Conservation (phyloP, 2,797 vertebrate genomes). For the Sibirionetta formosa region DNA sequence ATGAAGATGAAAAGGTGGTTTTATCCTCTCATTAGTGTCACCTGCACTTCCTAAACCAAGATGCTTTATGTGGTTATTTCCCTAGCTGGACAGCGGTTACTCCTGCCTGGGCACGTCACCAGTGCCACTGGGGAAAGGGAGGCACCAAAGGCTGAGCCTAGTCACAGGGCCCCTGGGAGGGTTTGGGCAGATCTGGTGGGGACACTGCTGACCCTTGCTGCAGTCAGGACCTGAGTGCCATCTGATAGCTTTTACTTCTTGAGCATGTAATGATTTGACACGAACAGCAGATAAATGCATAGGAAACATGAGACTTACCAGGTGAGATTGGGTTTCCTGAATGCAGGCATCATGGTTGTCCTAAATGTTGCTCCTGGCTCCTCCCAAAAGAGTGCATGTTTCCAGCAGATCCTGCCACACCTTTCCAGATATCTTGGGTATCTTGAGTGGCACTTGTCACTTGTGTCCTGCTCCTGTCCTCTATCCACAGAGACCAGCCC, state of each 20-base stretch:
- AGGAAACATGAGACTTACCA: background rate
- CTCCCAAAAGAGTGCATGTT: background rate
- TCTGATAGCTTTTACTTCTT: background rate
- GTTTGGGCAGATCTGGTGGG: background rate
- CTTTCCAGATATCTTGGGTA: background rate
- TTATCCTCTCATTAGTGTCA: background rate
- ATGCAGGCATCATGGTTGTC: background rate
- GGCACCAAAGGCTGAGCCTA: background rate
- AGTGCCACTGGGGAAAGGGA: background rate
- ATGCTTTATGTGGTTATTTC: background rate
- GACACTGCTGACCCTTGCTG: background rate
- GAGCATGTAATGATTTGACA: background rate
- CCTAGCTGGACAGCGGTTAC: background rate
- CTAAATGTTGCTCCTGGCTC: no score
- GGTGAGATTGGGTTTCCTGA: background rate
- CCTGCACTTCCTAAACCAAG: background rate
- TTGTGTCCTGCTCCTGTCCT: background rate
- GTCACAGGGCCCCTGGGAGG: background rate
- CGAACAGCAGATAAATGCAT: background rate
- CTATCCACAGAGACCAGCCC: background rate
- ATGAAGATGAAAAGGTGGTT: background rate
- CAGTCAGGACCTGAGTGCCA: background rate
- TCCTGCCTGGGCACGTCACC: background rate
- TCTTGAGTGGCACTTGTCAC: background rate
- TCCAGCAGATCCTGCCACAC: background rate